Conservation (phyloP, 2,797 vertebrate genomes). For the Sciaenops ocellatus region DNA sequence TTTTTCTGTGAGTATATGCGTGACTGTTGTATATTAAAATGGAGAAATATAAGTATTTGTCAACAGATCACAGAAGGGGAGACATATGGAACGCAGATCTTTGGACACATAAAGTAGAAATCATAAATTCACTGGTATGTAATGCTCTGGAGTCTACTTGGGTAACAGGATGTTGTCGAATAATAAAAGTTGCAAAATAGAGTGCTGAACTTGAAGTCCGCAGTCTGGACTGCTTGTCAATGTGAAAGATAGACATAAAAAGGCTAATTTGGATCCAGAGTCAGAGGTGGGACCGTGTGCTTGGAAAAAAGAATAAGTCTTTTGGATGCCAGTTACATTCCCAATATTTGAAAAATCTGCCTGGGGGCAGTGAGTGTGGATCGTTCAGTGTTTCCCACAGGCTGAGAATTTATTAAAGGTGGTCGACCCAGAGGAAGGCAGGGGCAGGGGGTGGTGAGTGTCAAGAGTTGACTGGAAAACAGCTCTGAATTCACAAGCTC, state of each 20-base stretch:
- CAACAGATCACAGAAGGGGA: constrained; percentile 1
- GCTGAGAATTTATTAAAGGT: constrained; percentile 49
- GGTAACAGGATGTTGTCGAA: constrained; percentile 2
- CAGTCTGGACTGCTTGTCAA: constrained; percentile 9
- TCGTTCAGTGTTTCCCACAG: constrained; percentile 33
- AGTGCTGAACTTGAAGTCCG: constrained; percentile 29
- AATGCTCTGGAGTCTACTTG: constrained; percentile 15
- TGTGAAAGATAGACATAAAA: constrained; percentile 16
- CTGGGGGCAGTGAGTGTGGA: constrained; percentile 10
- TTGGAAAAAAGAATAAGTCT: constrained; percentile 19
- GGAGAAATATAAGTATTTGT: constrained; percentile 14
- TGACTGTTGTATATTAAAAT: constrained; percentile 3
- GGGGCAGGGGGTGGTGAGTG: neutral
- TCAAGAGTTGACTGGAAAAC: constrained; percentile 10
- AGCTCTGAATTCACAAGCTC: constrained; percentile 10
- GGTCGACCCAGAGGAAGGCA: constrained; percentile 1
- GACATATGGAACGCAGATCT: neutral
- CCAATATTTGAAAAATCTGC: constrained; percentile 42
- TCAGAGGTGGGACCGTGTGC: constrained; percentile 33
- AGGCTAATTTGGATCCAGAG: constrained; percentile 23
- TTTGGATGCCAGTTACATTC: constrained; percentile 39
- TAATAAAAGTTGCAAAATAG: constrained; percentile 31
- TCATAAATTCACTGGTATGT: constrained; percentile 10
- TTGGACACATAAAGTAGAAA: constrained; percentile 2
- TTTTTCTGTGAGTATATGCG: neutral